Percentiles rank a stretch among this genome's conserved stretches.
Conservation (phyloP, 1,140 invertebrate genomes). For the Leptinotarsa undecemlineata region DNA sequence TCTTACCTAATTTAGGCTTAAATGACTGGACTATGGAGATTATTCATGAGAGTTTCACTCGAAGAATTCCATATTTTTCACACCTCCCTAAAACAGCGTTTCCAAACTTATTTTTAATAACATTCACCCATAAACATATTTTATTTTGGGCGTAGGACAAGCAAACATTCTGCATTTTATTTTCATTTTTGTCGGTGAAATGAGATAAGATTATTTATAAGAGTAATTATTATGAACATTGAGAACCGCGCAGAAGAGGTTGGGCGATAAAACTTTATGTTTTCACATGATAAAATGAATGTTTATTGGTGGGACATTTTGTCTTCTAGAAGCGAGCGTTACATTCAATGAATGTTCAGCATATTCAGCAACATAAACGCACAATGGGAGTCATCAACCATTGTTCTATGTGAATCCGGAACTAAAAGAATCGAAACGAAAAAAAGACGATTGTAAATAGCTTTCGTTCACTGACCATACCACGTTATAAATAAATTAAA, state of each 20-base stretch:
- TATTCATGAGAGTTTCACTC: no score
- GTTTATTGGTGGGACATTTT: not conserved
- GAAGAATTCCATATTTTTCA: no score
- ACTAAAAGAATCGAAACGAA: not conserved
- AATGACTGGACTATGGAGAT: no score
- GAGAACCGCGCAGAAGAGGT: not conserved
- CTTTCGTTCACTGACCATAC: slow-evolving; percentile 3
- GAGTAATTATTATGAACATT: not conserved
- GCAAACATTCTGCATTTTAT: no score
- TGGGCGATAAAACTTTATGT: not conserved
- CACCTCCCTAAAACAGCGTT: no score
- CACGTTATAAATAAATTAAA: not conserved
- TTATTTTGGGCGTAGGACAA: no score
- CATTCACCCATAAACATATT: no score
- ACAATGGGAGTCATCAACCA: not conserved
- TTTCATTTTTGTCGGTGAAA: no score
- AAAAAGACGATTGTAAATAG: not conserved
- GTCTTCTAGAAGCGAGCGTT: not conserved
- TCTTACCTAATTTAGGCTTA: no score
- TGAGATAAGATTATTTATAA: no score
- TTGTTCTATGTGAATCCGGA: slow-evolving; percentile 2
- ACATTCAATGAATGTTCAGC: not conserved
- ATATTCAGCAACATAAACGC: not conserved
- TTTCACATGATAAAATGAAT: not conserved
- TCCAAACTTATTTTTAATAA: no score